Percentiles rank a stretch among this genome's conserved stretches.
phyloP scores from a whole-genome alignment of 2,888 invertebrate genomes.

The Caradrina kadenii region DNA sequence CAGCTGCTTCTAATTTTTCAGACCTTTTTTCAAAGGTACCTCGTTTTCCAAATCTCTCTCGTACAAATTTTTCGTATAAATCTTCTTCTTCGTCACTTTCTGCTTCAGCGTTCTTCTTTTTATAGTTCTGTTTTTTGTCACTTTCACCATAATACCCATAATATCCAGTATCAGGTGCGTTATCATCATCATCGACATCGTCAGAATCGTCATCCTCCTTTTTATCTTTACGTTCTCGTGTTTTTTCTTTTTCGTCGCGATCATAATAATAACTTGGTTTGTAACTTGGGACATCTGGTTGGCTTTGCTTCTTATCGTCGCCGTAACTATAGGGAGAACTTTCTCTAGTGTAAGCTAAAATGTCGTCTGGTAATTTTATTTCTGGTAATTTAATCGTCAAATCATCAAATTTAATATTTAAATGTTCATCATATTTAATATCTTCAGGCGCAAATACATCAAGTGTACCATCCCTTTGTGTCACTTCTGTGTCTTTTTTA shows the following conservation, averaged over 20 bases:
- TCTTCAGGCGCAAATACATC: constrained; percentile 73
- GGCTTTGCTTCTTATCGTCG: constrained; percentile 61
- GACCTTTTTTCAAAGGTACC: constrained; percentile 79
- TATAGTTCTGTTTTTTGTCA: constrained; percentile 70
- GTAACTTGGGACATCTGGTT: constrained; percentile 55
- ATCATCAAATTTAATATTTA: constrained; percentile 84
- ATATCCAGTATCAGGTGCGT: constrained; percentile 63
- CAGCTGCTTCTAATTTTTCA: constrained; percentile 73
- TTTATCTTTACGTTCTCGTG: constrained; percentile 55
- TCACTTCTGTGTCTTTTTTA: constrained; percentile 60
- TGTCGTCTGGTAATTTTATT: constrained; percentile 86
- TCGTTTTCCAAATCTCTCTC: constrained; percentile 85
- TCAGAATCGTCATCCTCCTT: constrained; percentile 61
- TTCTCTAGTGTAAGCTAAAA: constrained; percentile 79
- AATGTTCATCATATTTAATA: constrained; percentile 79
- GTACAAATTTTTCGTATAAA: constrained; percentile 86
- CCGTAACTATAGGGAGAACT: constrained; percentile 68
- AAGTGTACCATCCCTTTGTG: constrained; percentile 71
- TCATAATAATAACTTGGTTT: constrained; percentile 70
- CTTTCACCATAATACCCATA: constrained; percentile 59
- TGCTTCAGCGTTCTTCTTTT: constrained; percentile 69
- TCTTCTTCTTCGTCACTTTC: constrained; percentile 77
- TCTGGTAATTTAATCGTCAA: constrained; percentile 84
- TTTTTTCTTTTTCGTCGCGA: constrained; percentile 65
- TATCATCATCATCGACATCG: constrained; percentile 49